Percentiles rank a stretch among this genome's conserved stretches.
These are phyloP conservation scores for Indicator indicator DNA, from an alignment of 2,113 vertebrate species.

Conservation along the genomic window DNA sequence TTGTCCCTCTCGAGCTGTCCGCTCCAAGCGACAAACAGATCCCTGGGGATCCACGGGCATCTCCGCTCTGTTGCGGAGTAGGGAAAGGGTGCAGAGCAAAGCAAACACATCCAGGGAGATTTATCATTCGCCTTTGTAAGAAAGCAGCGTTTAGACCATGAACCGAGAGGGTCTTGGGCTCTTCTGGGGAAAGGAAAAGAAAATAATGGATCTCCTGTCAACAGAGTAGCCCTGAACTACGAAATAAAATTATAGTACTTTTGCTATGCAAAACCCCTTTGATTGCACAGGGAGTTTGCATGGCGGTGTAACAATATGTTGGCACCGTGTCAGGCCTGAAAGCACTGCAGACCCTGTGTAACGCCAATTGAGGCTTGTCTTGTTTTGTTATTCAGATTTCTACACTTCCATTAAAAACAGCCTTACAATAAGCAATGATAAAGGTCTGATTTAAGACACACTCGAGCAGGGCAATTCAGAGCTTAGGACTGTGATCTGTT, in stretches of 20 bases:
- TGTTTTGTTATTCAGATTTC: slow-evolving; percentile 73
- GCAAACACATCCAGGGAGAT: neutral
- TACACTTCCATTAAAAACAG: slow-evolving; percentile 62
- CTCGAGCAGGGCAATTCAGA: slow-evolving; percentile 60
- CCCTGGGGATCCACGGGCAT: neutral
- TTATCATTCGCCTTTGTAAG: slow-evolving; percentile 8
- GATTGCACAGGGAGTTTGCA: slow-evolving; percentile 28
- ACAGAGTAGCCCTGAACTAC: slow-evolving; percentile 30
- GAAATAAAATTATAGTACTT: slow-evolving; percentile 37
- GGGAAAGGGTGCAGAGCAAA: neutral
- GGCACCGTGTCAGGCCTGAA: slow-evolving; percentile 43
- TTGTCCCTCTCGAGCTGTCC: neutral
- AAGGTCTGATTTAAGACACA: slow-evolving; percentile 66
- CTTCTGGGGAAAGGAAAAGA: neutral
- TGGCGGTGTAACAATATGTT: slow-evolving; percentile 46
- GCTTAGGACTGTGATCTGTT: slow-evolving; percentile 65
- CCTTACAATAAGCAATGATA: slow-evolving; percentile 49
- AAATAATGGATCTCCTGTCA: slow-evolving; percentile 41
- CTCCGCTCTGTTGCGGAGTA: neutral
- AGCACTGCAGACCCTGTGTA: slow-evolving; percentile 26
- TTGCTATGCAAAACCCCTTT: slow-evolving; percentile 16
- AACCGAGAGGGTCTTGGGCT: neutral
- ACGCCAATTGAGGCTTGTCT: slow-evolving; percentile 58
- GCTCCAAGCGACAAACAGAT: neutral
- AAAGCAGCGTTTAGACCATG: slow-evolving; percentile 3